Evolutionary conservation across 2,888 invertebrate genomes (phyloP), one percentile per base, ranked within the genome.

Genomic region (Cerastoderma edule): DNA sequence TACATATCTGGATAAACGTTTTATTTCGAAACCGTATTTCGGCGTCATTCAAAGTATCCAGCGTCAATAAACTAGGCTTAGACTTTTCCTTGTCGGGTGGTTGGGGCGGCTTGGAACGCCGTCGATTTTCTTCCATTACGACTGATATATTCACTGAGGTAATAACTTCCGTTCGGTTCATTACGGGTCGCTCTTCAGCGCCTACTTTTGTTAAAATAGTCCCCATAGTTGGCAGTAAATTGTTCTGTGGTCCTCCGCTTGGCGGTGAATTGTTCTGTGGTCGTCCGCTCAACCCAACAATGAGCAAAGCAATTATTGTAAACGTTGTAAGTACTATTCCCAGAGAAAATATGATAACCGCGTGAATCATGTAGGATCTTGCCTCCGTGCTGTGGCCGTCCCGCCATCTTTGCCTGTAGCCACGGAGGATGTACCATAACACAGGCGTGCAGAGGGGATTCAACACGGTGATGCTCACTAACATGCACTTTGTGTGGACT

Each of bases 371-470:
- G 27, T 39, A 60, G 19, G 22, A 4, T 19, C 16, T 60, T 1
- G 60, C 35, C 13, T 8, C 22, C 5, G 10, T 24, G 1, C 24
- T 22, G 1, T 22, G 24, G 2, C 60, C 60, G 22, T 60, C 19
- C 13, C 30, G 28, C 60, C 35, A 60, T 39, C 33, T 35, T n/a
- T 33, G 2, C 22, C 24, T 33, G n/a, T 60, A 60, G 22, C 60
- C 33, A 60, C 60, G 60, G 22, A 32, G 8, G 27, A 60, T 33
- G n/a, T 39, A 60, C 60, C 39, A 60, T 27, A 60, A 13, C 19
- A 60, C 8, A 16, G 60, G 60, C n/a, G 24, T 32, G 27, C 35
- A 60, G 8, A 60, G 24, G 1, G 60, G 60, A 39, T 60, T 60
- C 19, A 39, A 16, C 13, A 60, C 8, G 10, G 30, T 24, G 2